Evolutionary conservation across 2,888 invertebrate genomes (phyloP), one percentile per base, ranked within the genome.

Genomic region (Polylopha cassiicola): DNA sequence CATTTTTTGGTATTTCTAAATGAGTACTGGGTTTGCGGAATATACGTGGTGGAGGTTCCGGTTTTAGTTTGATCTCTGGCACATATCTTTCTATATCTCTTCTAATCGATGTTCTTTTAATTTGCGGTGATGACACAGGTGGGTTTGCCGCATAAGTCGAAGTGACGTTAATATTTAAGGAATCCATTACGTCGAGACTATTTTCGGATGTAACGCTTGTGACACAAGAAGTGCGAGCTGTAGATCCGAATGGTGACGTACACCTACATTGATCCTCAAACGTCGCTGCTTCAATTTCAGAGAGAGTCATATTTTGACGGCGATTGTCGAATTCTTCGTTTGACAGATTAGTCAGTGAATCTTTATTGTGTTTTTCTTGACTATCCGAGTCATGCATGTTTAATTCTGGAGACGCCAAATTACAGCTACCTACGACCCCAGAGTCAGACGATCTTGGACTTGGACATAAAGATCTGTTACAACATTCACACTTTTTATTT

Each of bases 371-470:
- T 49, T 81, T 84, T 18, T 77, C 80, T 22, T 72, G 75, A 29
- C 64, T 56, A 39, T 82, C 82, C 1, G 78, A 80, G 46, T 85
- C 77, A 47, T 73, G 80, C 67, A 80, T 70, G 24, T 80, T 76
- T n/a, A 89, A 82, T 69, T 92, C 92, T 0, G 92, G 92, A 1
- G 92, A 91, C 3, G 92, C 89, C 44, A 92, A 82, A 38, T 90
- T 90, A 61, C 91, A 93, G 73, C 93, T 94, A 14, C 94, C 95
- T 1, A 93, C 95, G 78, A 95, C 92, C 13, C 95, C 95, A 0
- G 94, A 95, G 67, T 93, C 93, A 8, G 95, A 94, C 4, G 92
- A 92, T 46, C 92, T 84, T 0, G 91, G 91, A 70, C 92, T 92
- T 21, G 89, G 89, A 47, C 89, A 90, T 50, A 88, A 70, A 0